phyloP scores from a whole-genome alignment of 2,113 vertebrate species.

The Odobenus rosmarus region DNA sequence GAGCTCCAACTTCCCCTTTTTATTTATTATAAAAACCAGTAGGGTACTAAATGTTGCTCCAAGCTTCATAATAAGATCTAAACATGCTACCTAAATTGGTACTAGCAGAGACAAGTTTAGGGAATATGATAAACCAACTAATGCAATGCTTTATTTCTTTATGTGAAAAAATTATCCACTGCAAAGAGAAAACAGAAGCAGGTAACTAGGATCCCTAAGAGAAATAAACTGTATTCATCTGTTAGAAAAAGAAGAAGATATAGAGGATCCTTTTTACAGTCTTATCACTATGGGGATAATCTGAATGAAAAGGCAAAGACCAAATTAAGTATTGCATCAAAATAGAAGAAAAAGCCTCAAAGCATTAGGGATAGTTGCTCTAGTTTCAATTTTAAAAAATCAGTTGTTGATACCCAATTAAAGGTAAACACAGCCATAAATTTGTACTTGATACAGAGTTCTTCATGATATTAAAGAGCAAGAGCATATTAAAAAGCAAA shows the following conservation, averaged over 20 bases:
- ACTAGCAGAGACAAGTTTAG: neutral
- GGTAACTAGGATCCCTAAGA: neutral
- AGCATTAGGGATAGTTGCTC: neutral
- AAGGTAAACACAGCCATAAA: neutral
- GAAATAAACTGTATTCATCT: neutral
- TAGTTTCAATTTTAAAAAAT: neutral
- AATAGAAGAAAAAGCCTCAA: neutral
- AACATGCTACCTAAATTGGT: neutral
- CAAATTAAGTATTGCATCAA: neutral
- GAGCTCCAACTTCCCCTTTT: neutral
- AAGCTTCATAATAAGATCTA: neutral
- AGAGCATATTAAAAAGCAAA: neutral
- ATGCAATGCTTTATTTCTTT: neutral
- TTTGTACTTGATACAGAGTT: neutral
- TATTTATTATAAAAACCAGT: neutral
- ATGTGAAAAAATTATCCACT: neutral
- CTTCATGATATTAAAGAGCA: neutral
- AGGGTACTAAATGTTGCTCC: neutral
- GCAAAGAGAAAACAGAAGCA: slow-evolving; percentile 29
- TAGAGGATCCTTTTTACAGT: neutral
- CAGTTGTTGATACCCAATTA: neutral
- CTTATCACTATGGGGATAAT: neutral
- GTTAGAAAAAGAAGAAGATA: neutral
- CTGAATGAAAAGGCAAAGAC: neutral
- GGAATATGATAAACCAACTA: neutral